Conservation (phyloP, 2,797 vertebrate genomes). For the Brachyalestes nurse region DNA sequence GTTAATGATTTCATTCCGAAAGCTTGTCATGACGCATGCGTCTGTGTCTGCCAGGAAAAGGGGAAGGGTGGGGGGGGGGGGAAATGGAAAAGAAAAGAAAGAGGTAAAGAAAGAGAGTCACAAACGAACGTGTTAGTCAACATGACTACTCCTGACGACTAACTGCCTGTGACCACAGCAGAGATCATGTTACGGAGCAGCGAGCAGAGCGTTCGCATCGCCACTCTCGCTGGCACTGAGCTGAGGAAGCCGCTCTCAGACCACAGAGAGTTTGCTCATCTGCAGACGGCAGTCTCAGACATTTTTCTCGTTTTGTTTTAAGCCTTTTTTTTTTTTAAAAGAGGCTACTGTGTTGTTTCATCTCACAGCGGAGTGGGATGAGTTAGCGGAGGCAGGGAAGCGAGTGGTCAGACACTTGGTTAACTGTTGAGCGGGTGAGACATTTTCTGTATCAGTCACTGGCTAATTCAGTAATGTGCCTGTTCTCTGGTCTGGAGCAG, state of each 20-base stretch:
- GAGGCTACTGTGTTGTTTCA: conserved; percentile 50
- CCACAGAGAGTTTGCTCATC: conserved; percentile 23
- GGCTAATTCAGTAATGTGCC: conserved; percentile 72
- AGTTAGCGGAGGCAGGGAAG: conserved; percentile 50
- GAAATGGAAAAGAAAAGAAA: conserved; percentile 41
- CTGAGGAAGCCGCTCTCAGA: conserved; percentile 30
- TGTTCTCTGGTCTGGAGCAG: conserved; percentile 64
- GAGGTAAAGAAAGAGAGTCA: conserved; percentile 43
- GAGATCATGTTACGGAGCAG: conserved; percentile 40
- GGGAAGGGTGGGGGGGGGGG: conserved; percentile 50
- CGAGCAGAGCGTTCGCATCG: conserved; percentile 6
- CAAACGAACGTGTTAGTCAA: conserved; percentile 67
- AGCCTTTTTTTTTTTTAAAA: conserved; percentile 36
- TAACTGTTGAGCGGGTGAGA: conserved; percentile 63
- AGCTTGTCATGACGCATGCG: conserved; percentile 73
- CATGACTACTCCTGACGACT: conserved; percentile 59
- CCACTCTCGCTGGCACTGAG: conserved; percentile 12
- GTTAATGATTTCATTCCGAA: conserved; percentile 82
- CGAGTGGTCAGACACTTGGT: conserved; percentile 61
- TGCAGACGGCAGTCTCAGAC: conserved; percentile 14
- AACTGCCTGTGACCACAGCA: conserved; percentile 47
- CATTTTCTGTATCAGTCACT: conserved; percentile 75
- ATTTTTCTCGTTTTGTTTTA: conserved; percentile 32
- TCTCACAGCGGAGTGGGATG: conserved; percentile 49
- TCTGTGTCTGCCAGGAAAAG: conserved; percentile 61